Conservation (phyloP, 2,888 invertebrate genomes). For the Neoaliturus tenellus region DNA sequence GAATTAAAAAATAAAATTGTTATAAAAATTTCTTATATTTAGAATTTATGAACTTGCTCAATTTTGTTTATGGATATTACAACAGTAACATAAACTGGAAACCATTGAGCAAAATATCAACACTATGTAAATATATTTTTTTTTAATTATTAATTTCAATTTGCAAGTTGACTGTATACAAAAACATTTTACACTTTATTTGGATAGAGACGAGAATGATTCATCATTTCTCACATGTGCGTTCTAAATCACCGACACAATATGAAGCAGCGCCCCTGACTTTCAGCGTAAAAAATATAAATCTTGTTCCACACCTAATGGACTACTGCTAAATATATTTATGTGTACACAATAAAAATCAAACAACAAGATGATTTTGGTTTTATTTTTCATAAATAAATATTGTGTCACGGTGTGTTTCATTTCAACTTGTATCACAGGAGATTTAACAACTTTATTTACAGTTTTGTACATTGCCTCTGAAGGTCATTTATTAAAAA, state of each 20-base stretch:
- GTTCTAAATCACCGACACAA: not conserved
- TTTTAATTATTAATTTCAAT: too few species aligned
- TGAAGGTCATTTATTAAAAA: too few species aligned
- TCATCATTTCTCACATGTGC: not conserved
- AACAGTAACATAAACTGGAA: too few species aligned
- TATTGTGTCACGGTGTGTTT: constrained; percentile 1
- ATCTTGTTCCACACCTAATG: not conserved
- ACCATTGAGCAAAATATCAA: too few species aligned
- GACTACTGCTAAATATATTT: not conserved
- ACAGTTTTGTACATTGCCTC: constrained; percentile 18
- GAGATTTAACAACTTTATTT: not conserved
- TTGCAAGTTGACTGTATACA: too few species aligned
- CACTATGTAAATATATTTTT: too few species aligned
- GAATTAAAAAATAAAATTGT: too few species aligned
- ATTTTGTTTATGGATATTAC: too few species aligned
- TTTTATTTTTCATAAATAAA: not conserved
- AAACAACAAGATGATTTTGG: not conserved
- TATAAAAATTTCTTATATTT: too few species aligned
- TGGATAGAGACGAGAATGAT: not conserved
- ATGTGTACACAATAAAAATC: not conserved
- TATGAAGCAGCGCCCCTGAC: not conserved
- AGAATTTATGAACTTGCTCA: too few species aligned
- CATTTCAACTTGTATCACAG: constrained; percentile 14
- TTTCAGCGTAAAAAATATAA: constrained; percentile 1
- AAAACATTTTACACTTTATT: not conserved